Evolutionary conservation across 2,888 invertebrate genomes (phyloP), one percentile per base, ranked within the genome.

Genomic region (Torymus aiolomorphi): DNA sequence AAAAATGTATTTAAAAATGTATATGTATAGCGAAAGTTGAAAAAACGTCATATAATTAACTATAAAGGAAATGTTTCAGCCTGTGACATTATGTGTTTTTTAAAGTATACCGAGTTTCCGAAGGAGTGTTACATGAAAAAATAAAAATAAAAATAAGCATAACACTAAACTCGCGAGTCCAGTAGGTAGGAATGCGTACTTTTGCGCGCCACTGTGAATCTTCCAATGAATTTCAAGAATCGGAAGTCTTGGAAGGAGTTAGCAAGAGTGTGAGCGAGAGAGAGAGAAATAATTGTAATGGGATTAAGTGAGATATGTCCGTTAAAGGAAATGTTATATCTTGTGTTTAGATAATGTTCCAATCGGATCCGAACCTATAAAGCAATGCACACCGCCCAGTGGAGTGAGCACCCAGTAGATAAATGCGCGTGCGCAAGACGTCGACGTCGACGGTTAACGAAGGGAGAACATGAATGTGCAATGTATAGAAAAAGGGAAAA

Each of bases 351-450:
- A 71, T 18, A 12, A 63, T 16, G 51, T 76, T 61, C 31, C 62
- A 51, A 78, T 67, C 20, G 52, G 66, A 74, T 78, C 71, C 57
- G 57, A 66, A 71, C 61, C 75, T 66, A 61, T 24, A 42, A 79
- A 79, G 71, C 70, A 79, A 79, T 71, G 79, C 76, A 74, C 78
- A 78, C 70, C 69, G 75, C 75, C 74, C 78, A 74, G n/a, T 67
- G 16, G 66, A 78, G 73, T 51, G 67, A 78, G 66, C 72, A 54
- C 66, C n/a, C 51, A 10, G 51, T 51, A 76, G 52, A 66, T 54
- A 20, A 18, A 57, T 2, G 20, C 51, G 51, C 42, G 42, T 10
- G 42, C 42, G 42, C 42, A 42, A 42, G 8, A 42, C 42, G 42
- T 42, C 8, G 42, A 10, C 42, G 42, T 42, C 42, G 4, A 42